Evolutionary conservation across 2,888 invertebrate species (phyloP), one percentile per base, ranked within the genome.

Genomic region (Dryadula phaetusa): DNA sequence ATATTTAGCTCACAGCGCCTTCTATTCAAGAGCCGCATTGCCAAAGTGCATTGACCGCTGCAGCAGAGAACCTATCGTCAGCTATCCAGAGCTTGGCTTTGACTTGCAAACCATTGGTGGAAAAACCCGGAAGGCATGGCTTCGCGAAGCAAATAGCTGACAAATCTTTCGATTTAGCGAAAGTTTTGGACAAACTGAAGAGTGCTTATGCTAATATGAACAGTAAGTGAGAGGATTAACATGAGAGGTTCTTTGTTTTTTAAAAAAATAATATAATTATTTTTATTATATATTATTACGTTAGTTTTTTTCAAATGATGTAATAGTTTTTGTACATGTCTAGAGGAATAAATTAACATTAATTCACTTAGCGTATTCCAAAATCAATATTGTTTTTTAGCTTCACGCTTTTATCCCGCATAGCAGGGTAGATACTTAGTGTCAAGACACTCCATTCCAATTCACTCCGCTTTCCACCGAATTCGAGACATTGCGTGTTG

Each of bases 21-120:
- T 84, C 86, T 0, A 85, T 89, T 66, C 77, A 79, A 40, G 86
- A 89, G 75, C 82, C 88, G 0, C 90, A 88, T 77, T 90, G 91
- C 71, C 87, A 82, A 53, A 89, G 87, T 37, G 90, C 90, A 0
- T 74, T 91, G 1, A 77, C 82, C 0, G 87, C 86, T 0, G 80
- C 88, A 0, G 76, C 80, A 0, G 85, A 85, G 28, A 73, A 74
- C 28, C 77, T 89, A 2, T 67, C 82, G 0, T 76, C 80, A 0
- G 73, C 84, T 8, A 79, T 76, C 2, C 83, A 82, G 67, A 77
- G 70, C 5, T 79, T 88, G 8, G 76, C 82, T 0, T 16, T 64
- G 2, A 40, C 74, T 0, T 84, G 82, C 78, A 78, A 76, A 46
- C 84, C 87, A 0, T 74, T 86, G 32, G 71, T 81, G 16, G 85